phyloP scores from a whole-genome alignment of 2,797 vertebrate genomes.

The Chelidonichthys spinosus region DNA sequence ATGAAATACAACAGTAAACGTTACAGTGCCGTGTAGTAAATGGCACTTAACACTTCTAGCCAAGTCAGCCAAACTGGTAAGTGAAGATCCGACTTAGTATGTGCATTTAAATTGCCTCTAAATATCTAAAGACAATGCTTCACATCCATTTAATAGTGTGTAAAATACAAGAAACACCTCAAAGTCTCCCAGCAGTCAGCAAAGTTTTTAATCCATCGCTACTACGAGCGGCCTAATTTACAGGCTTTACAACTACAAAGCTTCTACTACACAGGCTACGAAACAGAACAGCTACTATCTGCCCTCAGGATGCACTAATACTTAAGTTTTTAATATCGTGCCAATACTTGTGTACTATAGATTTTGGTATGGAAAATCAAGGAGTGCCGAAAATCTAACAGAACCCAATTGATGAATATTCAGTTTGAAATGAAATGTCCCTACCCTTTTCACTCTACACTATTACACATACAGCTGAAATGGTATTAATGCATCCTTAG shows the following conservation, averaged over 20 bases:
- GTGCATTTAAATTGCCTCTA: not conserved
- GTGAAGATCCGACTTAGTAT: not conserved
- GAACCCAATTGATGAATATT: not conserved
- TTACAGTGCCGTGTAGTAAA: too few species aligned
- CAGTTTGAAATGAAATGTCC: not conserved
- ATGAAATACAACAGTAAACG: too few species aligned
- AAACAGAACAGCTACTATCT: not conserved
- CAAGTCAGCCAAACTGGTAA: not conserved
- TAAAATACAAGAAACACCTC: not conserved
- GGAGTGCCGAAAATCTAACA: not conserved
- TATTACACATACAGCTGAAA: not conserved
- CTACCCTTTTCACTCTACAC: not conserved
- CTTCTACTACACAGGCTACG: not conserved
- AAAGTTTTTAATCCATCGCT: not conserved
- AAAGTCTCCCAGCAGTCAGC: not conserved
- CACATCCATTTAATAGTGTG: not conserved
- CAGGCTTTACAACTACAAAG: constrained; percentile 22
- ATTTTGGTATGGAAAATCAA: not conserved
- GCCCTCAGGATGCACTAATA: constrained; percentile 47
- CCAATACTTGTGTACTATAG: not conserved
- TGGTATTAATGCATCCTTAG: constrained; percentile 45
- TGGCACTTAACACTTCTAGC: too few species aligned
- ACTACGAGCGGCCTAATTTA: not conserved
- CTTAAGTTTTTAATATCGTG: not conserved
- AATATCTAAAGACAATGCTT: not conserved